Evolutionary conservation across 2,888 invertebrate genomes (phyloP).

Genomic region (Idaea straminata): DNA sequence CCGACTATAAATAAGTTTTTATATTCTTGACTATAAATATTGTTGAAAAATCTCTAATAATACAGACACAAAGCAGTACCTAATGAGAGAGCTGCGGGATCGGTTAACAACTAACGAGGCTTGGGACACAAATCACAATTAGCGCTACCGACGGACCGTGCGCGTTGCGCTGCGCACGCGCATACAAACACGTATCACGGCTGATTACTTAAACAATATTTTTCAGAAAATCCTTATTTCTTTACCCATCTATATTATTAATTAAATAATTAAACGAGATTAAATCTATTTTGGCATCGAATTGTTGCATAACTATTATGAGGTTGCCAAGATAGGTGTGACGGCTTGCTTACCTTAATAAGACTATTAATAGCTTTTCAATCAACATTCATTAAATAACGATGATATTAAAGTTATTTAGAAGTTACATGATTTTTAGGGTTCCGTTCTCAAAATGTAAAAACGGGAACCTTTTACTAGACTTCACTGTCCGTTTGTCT

Average conservation of each 20-base stretch:
- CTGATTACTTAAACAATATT: background rate
- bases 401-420: too few species aligned
- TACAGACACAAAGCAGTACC: background rate
- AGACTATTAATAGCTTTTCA: background rate
- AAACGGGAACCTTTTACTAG: too few species aligned
- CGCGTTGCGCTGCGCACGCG: conserved; percentile 17
- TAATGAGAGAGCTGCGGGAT: conserved; percentile 45
- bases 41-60: background rate
- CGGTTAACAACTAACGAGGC: conserved; percentile 64
- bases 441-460: too few species aligned
- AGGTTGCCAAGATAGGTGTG: background rate
- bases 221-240: conserved; percentile 2
- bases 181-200: conserved; percentile 9
- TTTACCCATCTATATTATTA: background rate
- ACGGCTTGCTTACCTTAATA: background rate
- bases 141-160: conserved; percentile 55
- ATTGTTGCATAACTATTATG: background rate
- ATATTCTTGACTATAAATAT: too few species aligned
- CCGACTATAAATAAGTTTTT: too few species aligned
- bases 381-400: background rate
- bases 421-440: too few species aligned
- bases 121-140: conserved; percentile 73
- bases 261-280: background rate
- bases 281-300: background rate
- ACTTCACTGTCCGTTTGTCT: too few species aligned